These are phyloP conservation scores for Lycocerus yunnanus DNA, from an alignment of 2,888 invertebrate genomes.

Conservation along the genomic window DNA sequence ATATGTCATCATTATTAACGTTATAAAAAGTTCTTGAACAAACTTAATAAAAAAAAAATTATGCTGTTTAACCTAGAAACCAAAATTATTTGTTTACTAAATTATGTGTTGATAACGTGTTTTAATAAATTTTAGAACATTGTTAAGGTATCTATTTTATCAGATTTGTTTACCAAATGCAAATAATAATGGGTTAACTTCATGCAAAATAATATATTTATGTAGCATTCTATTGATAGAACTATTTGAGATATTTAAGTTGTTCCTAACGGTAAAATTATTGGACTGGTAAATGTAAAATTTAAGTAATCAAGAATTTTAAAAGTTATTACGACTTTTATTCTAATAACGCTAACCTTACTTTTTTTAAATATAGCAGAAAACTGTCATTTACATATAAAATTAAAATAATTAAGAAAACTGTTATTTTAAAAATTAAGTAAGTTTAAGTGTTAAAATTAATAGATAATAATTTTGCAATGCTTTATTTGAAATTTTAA, in stretches of 20 bases:
- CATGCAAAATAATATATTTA: conserved; percentile 13
- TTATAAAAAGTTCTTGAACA: background rate
- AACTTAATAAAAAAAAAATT: conserved; percentile 3
- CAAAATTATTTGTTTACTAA: conserved; percentile 13
- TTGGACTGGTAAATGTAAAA: background rate
- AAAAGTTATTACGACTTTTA: conserved; percentile 3
- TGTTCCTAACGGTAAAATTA: background rate
- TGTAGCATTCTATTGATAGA: conserved; percentile 2
- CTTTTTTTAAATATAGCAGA: too few species aligned
- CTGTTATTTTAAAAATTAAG: too few species aligned
- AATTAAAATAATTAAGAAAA: too few species aligned
- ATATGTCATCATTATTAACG: conserved; percentile 5
- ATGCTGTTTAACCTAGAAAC: conserved; percentile 7
- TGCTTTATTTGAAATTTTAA: too few species aligned
- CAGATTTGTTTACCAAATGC: conserved; percentile 14
- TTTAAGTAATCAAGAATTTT: background rate
- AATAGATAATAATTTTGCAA: too few species aligned
- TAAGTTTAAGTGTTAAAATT: too few species aligned
- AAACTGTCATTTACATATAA: too few species aligned
- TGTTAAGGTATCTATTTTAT: conserved; percentile 18
- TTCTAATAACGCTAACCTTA: too few species aligned
- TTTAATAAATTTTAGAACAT: conserved; percentile 18
- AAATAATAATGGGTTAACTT: conserved; percentile 20
- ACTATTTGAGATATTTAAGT: conserved; percentile 10
- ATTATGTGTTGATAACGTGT: conserved; percentile 12